A percentile compares a stretch with the other conserved stretches of the same genome.
These are phyloP conservation scores for Scaptomyza hsui DNA, from an alignment of 1,140 invertebrate species.

Conservation along the genomic window DNA sequence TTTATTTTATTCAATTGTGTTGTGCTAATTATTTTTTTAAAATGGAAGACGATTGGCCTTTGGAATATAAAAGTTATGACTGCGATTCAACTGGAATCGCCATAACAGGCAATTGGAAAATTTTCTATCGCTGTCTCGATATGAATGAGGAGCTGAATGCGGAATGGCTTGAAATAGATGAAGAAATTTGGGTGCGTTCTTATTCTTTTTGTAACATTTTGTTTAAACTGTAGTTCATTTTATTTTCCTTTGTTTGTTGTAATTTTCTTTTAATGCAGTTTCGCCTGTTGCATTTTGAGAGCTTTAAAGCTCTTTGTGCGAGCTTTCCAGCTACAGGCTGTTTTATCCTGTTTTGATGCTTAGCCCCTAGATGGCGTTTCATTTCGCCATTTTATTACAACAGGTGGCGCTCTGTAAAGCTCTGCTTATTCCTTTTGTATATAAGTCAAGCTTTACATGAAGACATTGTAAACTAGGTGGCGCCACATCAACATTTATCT, in stretches of 20 bases:
- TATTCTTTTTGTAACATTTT: not conserved
- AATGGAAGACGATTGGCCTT: conserved; percentile 48
- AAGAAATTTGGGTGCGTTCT: conserved; percentile 66
- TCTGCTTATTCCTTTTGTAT: not conserved
- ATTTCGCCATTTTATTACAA: not conserved
- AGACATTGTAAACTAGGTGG: not conserved
- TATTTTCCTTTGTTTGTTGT: not conserved
- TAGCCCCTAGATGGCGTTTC: conserved; percentile 24
- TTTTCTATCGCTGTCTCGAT: conserved; percentile 46
- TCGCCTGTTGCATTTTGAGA: conserved; percentile 40
- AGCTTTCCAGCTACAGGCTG: not conserved
- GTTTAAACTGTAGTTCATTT: conserved; percentile 1
- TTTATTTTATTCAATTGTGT: conserved; percentile 2
- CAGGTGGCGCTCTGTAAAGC: not conserved
- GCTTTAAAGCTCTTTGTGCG: conserved; percentile 24
- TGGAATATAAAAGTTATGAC: not conserved
- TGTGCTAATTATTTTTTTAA: conserved; percentile 2
- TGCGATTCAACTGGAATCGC: not conserved
- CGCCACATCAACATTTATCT: not conserved
- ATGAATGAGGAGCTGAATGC: conserved; percentile 54
- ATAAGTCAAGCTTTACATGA: not conserved
- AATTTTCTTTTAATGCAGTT: not conserved
- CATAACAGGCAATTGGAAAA: conserved; percentile 46
- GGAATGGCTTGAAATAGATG: conserved; percentile 47
- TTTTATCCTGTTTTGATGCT: not conserved